Evolutionary conservation across 2,113 vertebrate species (phyloP), one percentile per base, ranked within the genome.

Genomic region (Oncorhynchus tshawytscha): DNA sequence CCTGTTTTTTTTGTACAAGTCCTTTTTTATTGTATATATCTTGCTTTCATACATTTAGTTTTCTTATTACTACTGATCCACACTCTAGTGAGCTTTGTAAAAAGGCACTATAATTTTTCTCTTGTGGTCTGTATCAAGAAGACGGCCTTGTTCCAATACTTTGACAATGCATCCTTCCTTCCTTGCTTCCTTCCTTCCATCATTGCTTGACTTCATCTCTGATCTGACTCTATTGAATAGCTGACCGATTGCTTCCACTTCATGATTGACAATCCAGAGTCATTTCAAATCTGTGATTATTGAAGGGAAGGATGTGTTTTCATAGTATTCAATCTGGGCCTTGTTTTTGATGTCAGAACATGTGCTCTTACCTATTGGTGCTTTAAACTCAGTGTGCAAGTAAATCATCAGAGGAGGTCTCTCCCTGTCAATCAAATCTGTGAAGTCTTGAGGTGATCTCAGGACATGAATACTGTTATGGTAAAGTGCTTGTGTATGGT

Each of bases 311-410:
- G 69, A 69, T 78, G 27, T 6, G 64, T 73, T 80, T 77, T 8
- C 15, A 2, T 39, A 34, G 67, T 68, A 34, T 34, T 68, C 13
- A 8, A 39, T 39, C 18, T 22, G 59, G 31, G 16, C 31, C 67
- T 68, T 39, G 18, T 18, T 24, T 66, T 22, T 67, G 5, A 67
- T 20, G 66, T 67, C 29, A 67, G 25, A 67, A 67, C 16, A 20
- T 31, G 67, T 20, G 29, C 29, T n/a, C 5, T 68, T 67, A 13
- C 16, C 65, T 67, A 65, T n/a, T 73, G 79, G 86, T 89, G 85
- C 87, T 90, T 82, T 80, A 60, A 82, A 69, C 39, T 29, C 31
- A 0, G 4, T 0, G 39, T 22, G 25, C 75, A 67, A 74, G 39
- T 81, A 18, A 76, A 76, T 86, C 66, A 69, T 3, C 24, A 65